Conservation (phyloP, 2,888 invertebrate genomes). For the Nymphalis urticae region DNA sequence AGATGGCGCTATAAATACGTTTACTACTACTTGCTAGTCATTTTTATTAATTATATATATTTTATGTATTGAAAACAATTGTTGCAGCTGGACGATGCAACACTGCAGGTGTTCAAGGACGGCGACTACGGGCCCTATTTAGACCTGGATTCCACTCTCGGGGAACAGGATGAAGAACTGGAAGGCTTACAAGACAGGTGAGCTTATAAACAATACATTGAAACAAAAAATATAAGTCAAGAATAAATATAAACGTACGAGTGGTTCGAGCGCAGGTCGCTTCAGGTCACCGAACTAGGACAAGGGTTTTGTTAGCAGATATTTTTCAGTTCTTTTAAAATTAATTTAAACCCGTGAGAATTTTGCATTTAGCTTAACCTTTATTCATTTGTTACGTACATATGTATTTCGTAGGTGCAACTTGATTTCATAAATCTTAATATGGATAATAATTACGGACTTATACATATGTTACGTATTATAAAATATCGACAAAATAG, state of each 20-base stretch:
- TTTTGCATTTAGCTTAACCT: background rate
- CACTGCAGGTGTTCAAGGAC: constrained; percentile 97
- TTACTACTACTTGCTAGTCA: too few species aligned
- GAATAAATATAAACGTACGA: constrained; percentile 5
- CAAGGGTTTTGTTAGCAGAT: background rate
- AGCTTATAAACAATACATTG: constrained; percentile 44
- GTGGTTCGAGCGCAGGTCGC: background rate
- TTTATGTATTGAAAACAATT: constrained; percentile 41
- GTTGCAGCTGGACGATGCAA: constrained; percentile 97
- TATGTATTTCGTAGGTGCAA: too few species aligned
- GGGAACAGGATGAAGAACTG: constrained; percentile 98
- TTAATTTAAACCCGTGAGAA: background rate
- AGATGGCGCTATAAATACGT: constrained; percentile 13
- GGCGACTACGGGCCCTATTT: constrained; percentile 98
- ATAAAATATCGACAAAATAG: too few species aligned
- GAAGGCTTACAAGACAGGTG: constrained; percentile 97
- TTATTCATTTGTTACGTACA: too few species aligned
- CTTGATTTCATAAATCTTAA: background rate
- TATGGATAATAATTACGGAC: background rate
- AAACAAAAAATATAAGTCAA: constrained; percentile 1
- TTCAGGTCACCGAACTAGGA: background rate
- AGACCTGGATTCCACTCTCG: constrained; percentile 97
- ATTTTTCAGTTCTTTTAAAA: background rate
- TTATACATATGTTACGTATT: background rate
- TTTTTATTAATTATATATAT: background rate